Evolutionary conservation across 1,140 invertebrate genomes (phyloP), one percentile per base, ranked within the genome.

Genomic region (Lordiphosa collinella): DNA sequence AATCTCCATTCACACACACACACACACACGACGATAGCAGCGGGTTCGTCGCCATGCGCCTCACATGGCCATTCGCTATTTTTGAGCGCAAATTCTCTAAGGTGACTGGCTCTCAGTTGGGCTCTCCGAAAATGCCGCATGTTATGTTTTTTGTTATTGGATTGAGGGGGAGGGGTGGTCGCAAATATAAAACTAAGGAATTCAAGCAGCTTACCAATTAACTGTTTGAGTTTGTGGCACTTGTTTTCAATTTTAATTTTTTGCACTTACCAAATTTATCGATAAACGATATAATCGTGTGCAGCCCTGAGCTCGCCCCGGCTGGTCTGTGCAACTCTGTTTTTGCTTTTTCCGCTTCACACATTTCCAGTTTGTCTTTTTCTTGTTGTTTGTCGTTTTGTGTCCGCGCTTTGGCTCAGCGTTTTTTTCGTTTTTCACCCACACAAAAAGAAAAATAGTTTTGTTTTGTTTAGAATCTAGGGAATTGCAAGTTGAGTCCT

Each of bases 331-430:
- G 75, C 75, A 80, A 80, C 75, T 80, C 75, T 80, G 75, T 76
- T 80, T 80, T 80, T 80, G 76, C 63, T 76, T 80, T 78, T 80
- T 80, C 76, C 74, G 76, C 76, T 74, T 80, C 66, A 68, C 65
- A 68, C 76, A 82, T 84, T 82, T 82, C 76, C 76, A 82, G 76
- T 80, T 82, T 82, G 71, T 54, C 66, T 82, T 70, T 51, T 70
- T 70, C 55, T 70, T 70, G 55, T 56, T 70, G 78, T 69, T 70
- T 65, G 63, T 74, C 57, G 75, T 80, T 64, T 68, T 63, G 69
- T 79, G 60, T 55, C 62, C 72, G 65, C 62, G 68, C 63, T 80
- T 62, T 62, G 40, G 14, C 47, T 62, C 59, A 73, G 76, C 75
- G 75, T 80, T 80, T 82, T 80, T 82, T 67, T 68, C 41, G 43